Conservation (phyloP, 1,140 invertebrate species). For the Caenorhabditis brenneri region DNA sequence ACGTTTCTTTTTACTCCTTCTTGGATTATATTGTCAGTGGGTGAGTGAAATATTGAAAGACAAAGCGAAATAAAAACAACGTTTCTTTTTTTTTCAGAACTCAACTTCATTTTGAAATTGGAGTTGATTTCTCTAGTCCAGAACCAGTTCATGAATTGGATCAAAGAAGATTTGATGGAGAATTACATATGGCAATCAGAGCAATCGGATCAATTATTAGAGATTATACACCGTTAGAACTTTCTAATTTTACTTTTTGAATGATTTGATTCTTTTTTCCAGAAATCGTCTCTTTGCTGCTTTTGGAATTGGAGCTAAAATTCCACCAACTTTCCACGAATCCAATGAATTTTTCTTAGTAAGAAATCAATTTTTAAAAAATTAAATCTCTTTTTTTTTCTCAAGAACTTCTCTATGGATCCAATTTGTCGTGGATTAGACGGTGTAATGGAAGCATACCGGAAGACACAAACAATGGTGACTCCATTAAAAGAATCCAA, state of each 20-base stretch:
- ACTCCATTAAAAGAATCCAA: slow-evolving; percentile 42
- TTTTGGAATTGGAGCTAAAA: slow-evolving; percentile 47
- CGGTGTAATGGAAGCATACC: slow-evolving; percentile 47
- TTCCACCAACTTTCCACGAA: slow-evolving; percentile 46
- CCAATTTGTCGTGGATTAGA: slow-evolving; percentile 50
- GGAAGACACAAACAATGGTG: slow-evolving; percentile 39
- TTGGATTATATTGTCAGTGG: slow-evolving; percentile 52
- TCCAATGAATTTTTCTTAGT: slow-evolving; percentile 46
- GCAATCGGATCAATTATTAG: slow-evolving; percentile 44
- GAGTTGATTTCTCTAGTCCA: slow-evolving; percentile 23
- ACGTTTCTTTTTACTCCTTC: slow-evolving; percentile 50
- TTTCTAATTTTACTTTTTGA: too few species aligned
- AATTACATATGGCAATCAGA: slow-evolving; percentile 49
- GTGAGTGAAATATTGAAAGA: background rate
- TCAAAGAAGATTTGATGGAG: slow-evolving; percentile 39
- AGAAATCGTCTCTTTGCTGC: slow-evolving; percentile 51
- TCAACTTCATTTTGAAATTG: slow-evolving; percentile 49
- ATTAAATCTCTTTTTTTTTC: background rate
- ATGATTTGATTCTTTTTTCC: background rate
- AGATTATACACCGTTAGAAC: slow-evolving; percentile 51
- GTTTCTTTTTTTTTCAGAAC: slow-evolving; percentile 51
- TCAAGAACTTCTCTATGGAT: slow-evolving; percentile 51
- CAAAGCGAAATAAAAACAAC: background rate
- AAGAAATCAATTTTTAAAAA: background rate
- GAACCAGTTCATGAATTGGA: slow-evolving; percentile 7